Percentiles rank a stretch among this genome's conserved stretches.
Evolutionary conservation across 2,797 vertebrate genomes (phyloP).

Genomic region (Pseudotriccus pelzelni): DNA sequence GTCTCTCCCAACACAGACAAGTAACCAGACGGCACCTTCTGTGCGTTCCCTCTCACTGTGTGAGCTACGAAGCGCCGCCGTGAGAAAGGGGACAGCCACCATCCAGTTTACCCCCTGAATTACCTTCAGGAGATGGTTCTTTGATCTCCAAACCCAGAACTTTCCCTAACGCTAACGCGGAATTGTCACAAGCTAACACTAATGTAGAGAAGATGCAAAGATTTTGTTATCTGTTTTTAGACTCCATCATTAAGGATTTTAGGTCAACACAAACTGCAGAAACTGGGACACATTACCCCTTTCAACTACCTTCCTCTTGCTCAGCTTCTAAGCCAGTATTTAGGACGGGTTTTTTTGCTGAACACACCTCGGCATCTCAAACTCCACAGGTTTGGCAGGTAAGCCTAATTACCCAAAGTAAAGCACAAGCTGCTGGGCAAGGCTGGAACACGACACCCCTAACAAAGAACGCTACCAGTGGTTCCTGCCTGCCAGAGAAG

Average conservation of each 20-base stretch:
- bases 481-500: neutral
- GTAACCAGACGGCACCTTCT: neutral
- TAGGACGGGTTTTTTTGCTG: neutral
- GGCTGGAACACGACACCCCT: neutral
- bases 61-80: neutral
- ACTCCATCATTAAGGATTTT: conserved; percentile 26
- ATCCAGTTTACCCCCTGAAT: neutral
- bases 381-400: neutral
- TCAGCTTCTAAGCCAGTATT: neutral
- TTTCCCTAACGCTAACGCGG: neutral
- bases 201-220: neutral
- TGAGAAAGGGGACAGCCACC: neutral
- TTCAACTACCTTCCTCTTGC: neutral
- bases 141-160: neutral
- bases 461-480: neutral
- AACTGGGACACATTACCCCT: conserved; percentile 21
- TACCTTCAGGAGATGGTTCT: neutral
- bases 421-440: neutral
- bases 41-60: neutral
- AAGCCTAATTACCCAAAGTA: neutral
- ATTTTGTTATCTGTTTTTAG: conserved; percentile 22
- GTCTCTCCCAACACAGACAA: neutral
- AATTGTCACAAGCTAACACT: neutral
- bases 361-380: neutral
- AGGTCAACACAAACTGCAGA: conserved; percentile 16